Evolutionary conservation across 2,797 vertebrate species (phyloP).

Genomic region (Molossus alvarezi): DNA sequence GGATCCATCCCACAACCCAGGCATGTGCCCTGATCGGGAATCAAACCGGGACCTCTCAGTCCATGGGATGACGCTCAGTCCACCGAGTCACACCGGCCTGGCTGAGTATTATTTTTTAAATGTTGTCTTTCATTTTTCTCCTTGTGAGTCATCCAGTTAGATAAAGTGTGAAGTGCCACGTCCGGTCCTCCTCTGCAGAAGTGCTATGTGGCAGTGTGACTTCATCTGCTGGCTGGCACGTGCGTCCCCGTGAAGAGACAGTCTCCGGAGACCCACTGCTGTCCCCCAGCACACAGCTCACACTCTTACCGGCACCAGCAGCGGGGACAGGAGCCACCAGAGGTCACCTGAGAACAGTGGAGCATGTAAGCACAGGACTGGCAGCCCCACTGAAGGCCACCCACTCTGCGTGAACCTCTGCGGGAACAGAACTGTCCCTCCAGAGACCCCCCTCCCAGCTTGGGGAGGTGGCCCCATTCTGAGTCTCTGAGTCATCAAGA

Average conservation of each 20-base stretch:
- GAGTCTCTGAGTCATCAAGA: not conserved
- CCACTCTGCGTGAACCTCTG: not conserved
- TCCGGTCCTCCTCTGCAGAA: not conserved
- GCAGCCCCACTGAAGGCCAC: not conserved
- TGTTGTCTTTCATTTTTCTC: not conserved
- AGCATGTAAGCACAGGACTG: fast-evolving
- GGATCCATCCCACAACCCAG: too few species aligned
- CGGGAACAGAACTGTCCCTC: not conserved
- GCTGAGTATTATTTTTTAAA: too few species aligned
- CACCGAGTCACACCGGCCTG: too few species aligned
- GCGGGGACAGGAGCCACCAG: not conserved
- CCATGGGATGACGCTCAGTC: too few species aligned
- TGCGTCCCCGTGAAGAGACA: fast-evolving
- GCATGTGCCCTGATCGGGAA: too few species aligned
- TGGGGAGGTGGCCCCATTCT: not conserved
- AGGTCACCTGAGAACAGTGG: not conserved
- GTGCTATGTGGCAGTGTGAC: fast-evolving
- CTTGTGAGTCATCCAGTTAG: not conserved
- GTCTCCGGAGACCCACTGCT: fast-evolving
- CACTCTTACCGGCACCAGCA: not conserved
- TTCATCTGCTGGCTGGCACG: not conserved
- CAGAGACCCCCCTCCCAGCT: not conserved
- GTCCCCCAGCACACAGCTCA: fast-evolving
- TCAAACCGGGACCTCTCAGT: too few species aligned
- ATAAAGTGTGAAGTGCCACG: not conserved